Conservation (phyloP, 2,113 vertebrate species). For the Corvus cornix region DNA sequence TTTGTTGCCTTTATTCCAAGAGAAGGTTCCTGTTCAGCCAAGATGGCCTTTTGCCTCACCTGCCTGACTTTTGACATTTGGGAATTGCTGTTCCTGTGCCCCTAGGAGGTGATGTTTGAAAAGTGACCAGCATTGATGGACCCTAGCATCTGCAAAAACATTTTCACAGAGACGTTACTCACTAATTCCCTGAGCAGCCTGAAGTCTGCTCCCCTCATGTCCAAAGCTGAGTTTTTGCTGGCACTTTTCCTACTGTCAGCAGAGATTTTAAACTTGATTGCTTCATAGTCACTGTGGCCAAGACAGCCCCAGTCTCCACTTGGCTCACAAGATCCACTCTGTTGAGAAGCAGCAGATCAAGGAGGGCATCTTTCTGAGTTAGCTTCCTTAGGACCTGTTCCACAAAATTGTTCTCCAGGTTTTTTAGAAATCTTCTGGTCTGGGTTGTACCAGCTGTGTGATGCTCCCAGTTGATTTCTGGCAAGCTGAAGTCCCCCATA, state of each 20-base stretch:
- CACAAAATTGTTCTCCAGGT: background rate
- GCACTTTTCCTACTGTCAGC: background rate
- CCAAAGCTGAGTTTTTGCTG: background rate
- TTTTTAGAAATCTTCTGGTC: background rate
- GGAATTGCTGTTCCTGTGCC: background rate
- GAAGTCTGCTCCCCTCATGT: background rate
- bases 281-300: accelerated
- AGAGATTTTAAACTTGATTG: background rate
- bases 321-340: background rate
- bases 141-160: background rate
- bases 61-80: background rate
- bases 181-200: background rate
- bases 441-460: background rate
- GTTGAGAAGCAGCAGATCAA: background rate
- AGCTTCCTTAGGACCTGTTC: background rate
- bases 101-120: background rate
- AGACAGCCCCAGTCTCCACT: background rate
- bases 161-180: background rate
- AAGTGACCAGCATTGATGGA: background rate
- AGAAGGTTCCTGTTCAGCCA: background rate
- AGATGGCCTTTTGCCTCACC: background rate
- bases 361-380: accelerated
- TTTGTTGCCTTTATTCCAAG: background rate
- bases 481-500: background rate
- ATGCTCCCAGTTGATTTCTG: background rate